Evolutionary conservation across 2,797 vertebrate genomes (phyloP), one percentile per base, ranked within the genome.

Genomic region (Falco peregrinus): DNA sequence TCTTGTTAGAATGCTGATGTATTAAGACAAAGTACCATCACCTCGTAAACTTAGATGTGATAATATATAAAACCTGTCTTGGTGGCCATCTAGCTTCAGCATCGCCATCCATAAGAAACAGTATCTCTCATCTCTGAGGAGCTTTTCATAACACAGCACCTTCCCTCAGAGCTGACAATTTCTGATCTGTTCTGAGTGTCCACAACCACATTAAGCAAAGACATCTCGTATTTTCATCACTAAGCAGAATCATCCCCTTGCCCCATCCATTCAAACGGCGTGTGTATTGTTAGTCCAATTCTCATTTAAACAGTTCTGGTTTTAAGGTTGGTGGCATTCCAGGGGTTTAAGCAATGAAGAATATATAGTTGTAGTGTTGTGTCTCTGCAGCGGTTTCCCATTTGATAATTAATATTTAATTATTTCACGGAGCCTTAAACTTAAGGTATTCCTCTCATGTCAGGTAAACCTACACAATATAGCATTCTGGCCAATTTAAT

Each of bases 1-100:
- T 94, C 91, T 95, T 96, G 84, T 96, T 97, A 92, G 75, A 95
- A 78, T 92, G 48, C 74, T 96, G 94, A 96, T 96, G 45, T 88
- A 96, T 95, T 95, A 92, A 94, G 84, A 93, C 87, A 90, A 94
- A 97, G 76, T 31, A 80, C 41, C 14, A 67, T n/a, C 94, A 94
- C 91, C 87, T 76, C 89, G 87, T 96, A 95, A 95, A 97, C 84
- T 76, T 63, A 78, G 92, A 37, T 79, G 73, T 83, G 71, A 56
- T 95, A 79, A 96, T 87, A 91, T 13, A 95, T 79, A 96, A 96
- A 96, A 84, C 37, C 87, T 65, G 61, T 35, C 70, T 41, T 47
- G 78, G 70, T 90, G 79, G 84, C 74, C 81, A 95, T 73, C 80
- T 89, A 91, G 64, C 69, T 82, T 90, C 64, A 88, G 93, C 84